A percentile compares a stretch with the other conserved stretches of the same genome.
Conservation (phyloP, 2,797 vertebrate genomes). For the Lemur catta region DNA sequence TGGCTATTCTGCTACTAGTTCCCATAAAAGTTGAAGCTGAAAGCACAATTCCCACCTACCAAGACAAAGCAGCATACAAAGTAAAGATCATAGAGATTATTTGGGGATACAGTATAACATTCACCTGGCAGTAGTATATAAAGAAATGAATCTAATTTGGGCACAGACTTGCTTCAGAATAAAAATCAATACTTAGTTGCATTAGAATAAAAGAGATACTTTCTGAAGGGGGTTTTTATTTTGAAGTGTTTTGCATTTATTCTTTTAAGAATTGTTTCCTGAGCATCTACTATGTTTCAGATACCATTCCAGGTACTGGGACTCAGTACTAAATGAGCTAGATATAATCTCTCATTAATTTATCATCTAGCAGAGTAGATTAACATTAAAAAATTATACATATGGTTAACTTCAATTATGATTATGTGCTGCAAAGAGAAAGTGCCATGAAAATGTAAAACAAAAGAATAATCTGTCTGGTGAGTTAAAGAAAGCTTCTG, state of each 20-base stretch:
- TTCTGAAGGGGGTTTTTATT: background rate
- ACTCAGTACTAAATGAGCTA: background rate
- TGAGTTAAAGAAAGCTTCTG: background rate
- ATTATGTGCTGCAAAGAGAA: background rate
- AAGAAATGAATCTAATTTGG: background rate
- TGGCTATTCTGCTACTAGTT: slow-evolving; percentile 69
- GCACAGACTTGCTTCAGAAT: background rate
- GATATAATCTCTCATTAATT: background rate
- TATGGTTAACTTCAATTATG: background rate
- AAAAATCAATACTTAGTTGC: background rate
- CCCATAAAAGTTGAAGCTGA: slow-evolving; percentile 62
- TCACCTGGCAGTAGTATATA: background rate
- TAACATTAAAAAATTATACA: background rate
- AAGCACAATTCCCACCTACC: slow-evolving; percentile 43
- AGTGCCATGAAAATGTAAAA: background rate
- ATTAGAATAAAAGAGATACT: background rate
- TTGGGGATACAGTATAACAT: background rate
- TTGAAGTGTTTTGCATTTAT: background rate
- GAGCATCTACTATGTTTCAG: background rate
- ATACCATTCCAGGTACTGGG: background rate
- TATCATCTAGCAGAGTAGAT: background rate
- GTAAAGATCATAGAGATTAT: slow-evolving; percentile 51
- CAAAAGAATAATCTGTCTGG: background rate
- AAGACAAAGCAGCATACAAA: slow-evolving; percentile 42
- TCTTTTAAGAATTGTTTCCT: background rate